Percentiles rank a stretch among this genome's conserved stretches.
Conservation (phyloP, 2,888 invertebrate species). For the Brenthis ino region DNA sequence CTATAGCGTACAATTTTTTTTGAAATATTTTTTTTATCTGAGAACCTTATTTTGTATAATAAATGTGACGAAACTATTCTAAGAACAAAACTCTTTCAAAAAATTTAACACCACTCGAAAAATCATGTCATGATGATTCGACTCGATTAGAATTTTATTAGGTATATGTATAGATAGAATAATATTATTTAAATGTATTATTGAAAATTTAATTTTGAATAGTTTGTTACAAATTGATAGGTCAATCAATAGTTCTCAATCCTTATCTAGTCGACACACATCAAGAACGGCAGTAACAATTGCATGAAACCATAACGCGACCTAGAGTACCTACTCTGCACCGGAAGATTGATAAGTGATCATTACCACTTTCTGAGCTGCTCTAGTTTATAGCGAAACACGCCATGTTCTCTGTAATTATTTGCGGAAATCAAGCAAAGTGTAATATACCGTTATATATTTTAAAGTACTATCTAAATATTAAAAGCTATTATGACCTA, state of each 20-base stretch:
- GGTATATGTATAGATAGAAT: too few species aligned
- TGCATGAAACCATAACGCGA: conserved; percentile 24
- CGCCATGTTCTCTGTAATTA: conserved; percentile 2
- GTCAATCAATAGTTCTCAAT: background rate
- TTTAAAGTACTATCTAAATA: background rate
- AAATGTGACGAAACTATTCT: too few species aligned
- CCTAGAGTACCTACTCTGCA: conserved; percentile 21
- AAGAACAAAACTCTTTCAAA: too few species aligned
- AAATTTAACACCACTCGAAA: too few species aligned
- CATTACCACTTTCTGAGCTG: conserved; percentile 29
- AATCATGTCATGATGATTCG: too few species aligned
- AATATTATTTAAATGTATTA: too few species aligned
- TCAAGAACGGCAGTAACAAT: conserved; percentile 19
- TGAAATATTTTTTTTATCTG: background rate
- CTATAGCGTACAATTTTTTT: conserved; percentile 56
- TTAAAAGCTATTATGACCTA: background rate
- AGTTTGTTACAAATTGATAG: background rate
- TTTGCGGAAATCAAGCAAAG: conserved; percentile 1
- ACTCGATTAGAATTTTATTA: too few species aligned
- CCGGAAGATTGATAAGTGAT: conserved; percentile 31
- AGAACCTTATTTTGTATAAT: too few species aligned
- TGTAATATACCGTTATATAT: conserved; percentile 2
- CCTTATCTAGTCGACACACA: conserved; percentile 4
- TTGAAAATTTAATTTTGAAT: too few species aligned
- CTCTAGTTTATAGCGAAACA: conserved; percentile 28